These are phyloP conservation scores for Zygaena filipendulae DNA, from an alignment of 2,888 invertebrate species.

Conservation along the genomic window DNA sequence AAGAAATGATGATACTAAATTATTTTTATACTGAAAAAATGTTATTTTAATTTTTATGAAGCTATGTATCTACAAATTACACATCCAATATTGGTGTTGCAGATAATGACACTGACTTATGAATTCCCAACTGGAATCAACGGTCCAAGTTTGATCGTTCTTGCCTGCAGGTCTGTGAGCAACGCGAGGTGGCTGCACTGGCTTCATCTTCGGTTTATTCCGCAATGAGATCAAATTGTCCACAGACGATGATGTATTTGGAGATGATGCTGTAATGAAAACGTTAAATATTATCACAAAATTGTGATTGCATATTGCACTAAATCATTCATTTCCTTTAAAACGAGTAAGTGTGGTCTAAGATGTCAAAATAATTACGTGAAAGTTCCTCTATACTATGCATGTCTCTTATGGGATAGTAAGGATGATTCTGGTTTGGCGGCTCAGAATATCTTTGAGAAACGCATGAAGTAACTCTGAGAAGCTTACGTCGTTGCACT, in stretches of 20 bases:
- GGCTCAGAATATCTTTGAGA: slow-evolving; percentile 73
- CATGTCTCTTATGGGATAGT: slow-evolving; percentile 61
- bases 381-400: slow-evolving; percentile 65
- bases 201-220: slow-evolving; percentile 72
- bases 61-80: too few species aligned
- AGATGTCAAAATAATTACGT: slow-evolving; percentile 50
- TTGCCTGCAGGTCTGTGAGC: slow-evolving; percentile 52
- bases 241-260: slow-evolving; percentile 73
- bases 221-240: slow-evolving; percentile 72
- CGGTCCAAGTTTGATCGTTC: slow-evolving; percentile 77
- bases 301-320: neutral
- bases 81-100: too few species aligned
- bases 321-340: too few species aligned
- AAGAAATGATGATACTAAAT: too few species aligned
- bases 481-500: slow-evolving; percentile 52
- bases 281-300: too few species aligned
- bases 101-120: slow-evolving; percentile 77
- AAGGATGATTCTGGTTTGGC: slow-evolving; percentile 60
- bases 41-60: too few species aligned
- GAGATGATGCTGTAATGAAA: slow-evolving; percentile 49
- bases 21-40: too few species aligned
- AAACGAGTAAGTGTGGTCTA: too few species aligned
- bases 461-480: slow-evolving; percentile 46
- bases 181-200: slow-evolving; percentile 77
- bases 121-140: slow-evolving; percentile 93